phyloP scores from a whole-genome alignment of 2,113 vertebrate species.

The Alces alces region DNA sequence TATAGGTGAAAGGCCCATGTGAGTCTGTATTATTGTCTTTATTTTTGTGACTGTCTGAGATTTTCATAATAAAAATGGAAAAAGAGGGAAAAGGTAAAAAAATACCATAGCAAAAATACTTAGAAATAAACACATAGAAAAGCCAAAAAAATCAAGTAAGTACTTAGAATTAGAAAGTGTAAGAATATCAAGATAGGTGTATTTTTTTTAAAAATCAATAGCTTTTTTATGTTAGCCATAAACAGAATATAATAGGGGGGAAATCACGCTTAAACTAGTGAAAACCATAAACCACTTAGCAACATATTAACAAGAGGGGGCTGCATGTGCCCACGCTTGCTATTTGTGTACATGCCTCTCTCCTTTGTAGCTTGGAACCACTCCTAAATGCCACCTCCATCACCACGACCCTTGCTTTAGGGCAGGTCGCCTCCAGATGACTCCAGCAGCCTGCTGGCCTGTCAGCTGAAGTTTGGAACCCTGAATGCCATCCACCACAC shows the following conservation, averaged over 20 bases:
- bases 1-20: background rate
- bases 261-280: background rate
- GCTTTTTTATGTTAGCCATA: background rate
- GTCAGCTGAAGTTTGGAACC: background rate
- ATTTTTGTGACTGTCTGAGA: background rate
- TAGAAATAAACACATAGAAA: background rate
- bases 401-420: background rate
- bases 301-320: background rate
- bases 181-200: background rate
- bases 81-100: background rate
- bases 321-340: fast-evolving
- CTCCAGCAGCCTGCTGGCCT: background rate
- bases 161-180: background rate
- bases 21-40: background rate
- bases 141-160: background rate
- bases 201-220: background rate
- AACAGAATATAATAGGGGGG: background rate
- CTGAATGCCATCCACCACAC: background rate
- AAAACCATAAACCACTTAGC: background rate
- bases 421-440: too few species aligned
- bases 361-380: background rate
- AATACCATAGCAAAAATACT: background rate
- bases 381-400: background rate
- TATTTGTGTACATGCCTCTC: too few species aligned
- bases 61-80: slow-evolving; percentile 19